phyloP scores from a whole-genome alignment of 2,797 vertebrate genomes.

The Syndactyla subalaris region DNA sequence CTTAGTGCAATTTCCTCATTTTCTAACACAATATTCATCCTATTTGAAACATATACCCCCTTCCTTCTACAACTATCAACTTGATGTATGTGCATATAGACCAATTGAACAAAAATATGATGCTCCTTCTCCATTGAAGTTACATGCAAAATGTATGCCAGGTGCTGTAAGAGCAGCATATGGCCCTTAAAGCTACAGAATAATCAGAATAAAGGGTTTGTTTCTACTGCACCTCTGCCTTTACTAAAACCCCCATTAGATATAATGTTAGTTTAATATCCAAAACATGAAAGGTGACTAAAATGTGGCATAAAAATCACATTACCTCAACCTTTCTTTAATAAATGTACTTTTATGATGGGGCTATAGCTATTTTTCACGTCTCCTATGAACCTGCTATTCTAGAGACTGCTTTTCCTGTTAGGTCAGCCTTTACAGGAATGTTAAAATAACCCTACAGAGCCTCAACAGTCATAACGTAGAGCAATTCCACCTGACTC shows the following conservation, averaged over 20 bases:
- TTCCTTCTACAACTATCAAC: constrained; percentile 42
- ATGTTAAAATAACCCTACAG: constrained; percentile 53
- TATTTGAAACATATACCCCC: constrained; percentile 7
- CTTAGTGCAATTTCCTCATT: constrained; percentile 57
- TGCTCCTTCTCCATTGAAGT: constrained; percentile 48
- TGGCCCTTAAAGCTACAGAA: constrained; percentile 55
- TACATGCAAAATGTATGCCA: constrained; percentile 52
- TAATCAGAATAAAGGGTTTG: constrained; percentile 42
- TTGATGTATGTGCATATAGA: constrained; percentile 20
- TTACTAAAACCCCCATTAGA: constrained; percentile 57
- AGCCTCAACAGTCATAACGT: constrained; percentile 22
- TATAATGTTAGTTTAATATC: constrained; percentile 57
- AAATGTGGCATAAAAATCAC: constrained; percentile 12
- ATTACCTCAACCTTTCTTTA: constrained; percentile 18
- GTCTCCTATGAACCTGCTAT: constrained; percentile 38
- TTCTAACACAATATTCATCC: background rate
- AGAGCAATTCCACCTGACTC: constrained; percentile 59
- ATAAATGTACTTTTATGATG: constrained; percentile 34
- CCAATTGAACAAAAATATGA: constrained; percentile 45
- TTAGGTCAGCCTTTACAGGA: constrained; percentile 55
- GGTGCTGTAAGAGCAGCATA: constrained; percentile 58
- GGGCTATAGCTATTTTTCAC: constrained; percentile 44
- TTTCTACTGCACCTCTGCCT: constrained; percentile 44
- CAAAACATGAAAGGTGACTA: constrained; percentile 39
- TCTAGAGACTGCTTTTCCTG: constrained; percentile 50